Base-by-base conservation (phyloP, 2,113 vertebrate species). In the Heteronetta atricapilla region DNA sequence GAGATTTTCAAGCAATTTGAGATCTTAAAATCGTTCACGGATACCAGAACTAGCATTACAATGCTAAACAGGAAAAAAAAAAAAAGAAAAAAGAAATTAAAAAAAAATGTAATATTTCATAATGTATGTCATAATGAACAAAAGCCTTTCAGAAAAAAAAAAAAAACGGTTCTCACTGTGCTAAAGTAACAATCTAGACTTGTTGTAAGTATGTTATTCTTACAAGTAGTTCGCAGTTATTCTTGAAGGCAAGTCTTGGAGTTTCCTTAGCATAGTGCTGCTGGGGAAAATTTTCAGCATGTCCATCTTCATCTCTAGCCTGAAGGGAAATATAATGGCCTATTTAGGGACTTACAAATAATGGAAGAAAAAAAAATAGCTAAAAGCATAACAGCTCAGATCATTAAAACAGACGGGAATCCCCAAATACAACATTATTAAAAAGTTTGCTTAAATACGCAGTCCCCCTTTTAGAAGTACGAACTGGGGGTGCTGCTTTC, bases 181-280 rank as follows among this genome's bases (percentile, higher is more conserved):
- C 98, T 98, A 98, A 98, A 97, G 98, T 98, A 98, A 98, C 98
- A 98, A 98, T 98, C 98, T 98, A 98, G 98, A 98, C 98, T 98
- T 99, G 98, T 98, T 98, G 98, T 98, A 98, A 99, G 98, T 98
- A 98, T 98, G 98, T 99, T 98, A 98, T 99, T 99, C 99, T 99
- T 99, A 99, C 99, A 99, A 99, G 99, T 98, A 99, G 99, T 99
- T 99, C 99, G 99, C 99, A 99, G 99, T 99, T 99, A 99, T 99
- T 99, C 99, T 99, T 99, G 99, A 99, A 99, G 99, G 99, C 99
- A 99, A 99, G 99, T 98, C 99, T 99, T 98, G 99, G 98, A 98
- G 99, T 99, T 98, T 99, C 99, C 99, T 99, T 99, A 99, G 99
- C 98, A 99, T 98, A 99, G 99, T 99, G 98, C 98, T 99, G 99